Conservation (phyloP, 2,888 invertebrate species). For the Synanthedon tipuliformis region DNA sequence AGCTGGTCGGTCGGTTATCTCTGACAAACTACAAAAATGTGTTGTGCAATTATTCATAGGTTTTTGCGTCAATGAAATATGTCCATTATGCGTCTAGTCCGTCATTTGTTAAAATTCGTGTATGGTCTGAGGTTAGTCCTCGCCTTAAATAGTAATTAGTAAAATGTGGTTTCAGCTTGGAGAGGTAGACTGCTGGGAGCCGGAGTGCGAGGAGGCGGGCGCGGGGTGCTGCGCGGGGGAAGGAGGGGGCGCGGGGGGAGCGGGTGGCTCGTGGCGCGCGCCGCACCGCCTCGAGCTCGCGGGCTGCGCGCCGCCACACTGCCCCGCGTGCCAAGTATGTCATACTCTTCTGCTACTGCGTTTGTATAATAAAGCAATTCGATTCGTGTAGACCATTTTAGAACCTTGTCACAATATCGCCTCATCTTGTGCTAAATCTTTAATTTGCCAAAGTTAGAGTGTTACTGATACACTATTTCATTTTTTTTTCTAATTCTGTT, state of each 20-base stretch:
- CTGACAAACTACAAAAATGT: no score
- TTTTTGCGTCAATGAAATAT: no score
- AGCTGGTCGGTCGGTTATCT: no score
- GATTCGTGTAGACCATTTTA: no score
- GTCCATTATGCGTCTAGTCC: no score
- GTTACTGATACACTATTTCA: no score
- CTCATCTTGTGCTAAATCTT: no score
- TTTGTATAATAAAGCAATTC: no score
- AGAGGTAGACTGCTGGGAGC: constrained; percentile 90
- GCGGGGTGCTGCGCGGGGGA: constrained; percentile 78
- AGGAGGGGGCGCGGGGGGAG: constrained; percentile 24
- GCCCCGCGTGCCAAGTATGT: constrained; percentile 66
- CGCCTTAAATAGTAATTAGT: background rate
- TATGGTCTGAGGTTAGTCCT: background rate
- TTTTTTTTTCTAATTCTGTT: no score
- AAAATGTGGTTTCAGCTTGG: constrained; percentile 71
- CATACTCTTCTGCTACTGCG: background rate
- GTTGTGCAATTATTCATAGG: no score
- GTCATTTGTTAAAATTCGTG: background rate
- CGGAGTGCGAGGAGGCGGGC: constrained; percentile 84
- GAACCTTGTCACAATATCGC: no score
- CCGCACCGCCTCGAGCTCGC: constrained; percentile 70
- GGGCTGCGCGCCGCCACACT: constrained; percentile 79
- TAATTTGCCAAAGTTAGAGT: no score
- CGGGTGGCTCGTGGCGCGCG: constrained; percentile 72